A percentile compares a stretch with the other conserved stretches of the same genome.
Conservation (phyloP, 2,797 vertebrate species). For the Chrysocyon brachyurus region DNA sequence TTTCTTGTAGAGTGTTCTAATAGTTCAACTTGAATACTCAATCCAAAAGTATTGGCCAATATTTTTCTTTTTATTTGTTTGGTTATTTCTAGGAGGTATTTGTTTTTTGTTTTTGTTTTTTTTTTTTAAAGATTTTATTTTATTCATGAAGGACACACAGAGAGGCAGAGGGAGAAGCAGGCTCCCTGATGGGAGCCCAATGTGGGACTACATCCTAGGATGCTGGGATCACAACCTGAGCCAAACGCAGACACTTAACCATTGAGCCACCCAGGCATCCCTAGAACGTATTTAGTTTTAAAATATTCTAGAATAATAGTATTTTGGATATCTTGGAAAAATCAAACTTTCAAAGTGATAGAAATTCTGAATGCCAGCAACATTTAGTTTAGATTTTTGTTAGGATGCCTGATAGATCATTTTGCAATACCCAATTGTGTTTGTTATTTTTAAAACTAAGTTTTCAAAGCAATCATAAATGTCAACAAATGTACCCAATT, state of each 20-base stretch:
- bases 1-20: not conserved
- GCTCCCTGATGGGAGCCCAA: no score
- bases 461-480: constrained; percentile 35
- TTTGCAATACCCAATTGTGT: not conserved
- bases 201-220: no score
- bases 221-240: no score
- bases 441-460: not conserved
- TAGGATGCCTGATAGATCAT: not conserved
- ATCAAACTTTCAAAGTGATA: not conserved
- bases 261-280: no score
- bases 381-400: not conserved
- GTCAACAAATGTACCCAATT: not conserved
- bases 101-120: no score
- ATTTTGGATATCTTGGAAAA: not conserved
- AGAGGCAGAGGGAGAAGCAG: no score
- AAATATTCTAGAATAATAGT: not conserved
- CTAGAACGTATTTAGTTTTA: not conserved
- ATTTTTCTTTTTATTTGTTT: not conserved
- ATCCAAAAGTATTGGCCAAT: not conserved
- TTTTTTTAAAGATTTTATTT: no score
- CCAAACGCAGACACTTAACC: no score
- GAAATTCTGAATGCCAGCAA: not conserved
- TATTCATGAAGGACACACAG: no score
- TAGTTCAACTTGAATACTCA: not conserved
- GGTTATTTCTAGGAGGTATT: not conserved